A percentile compares a stretch with the other conserved stretches of the same genome.
phyloP scores from a whole-genome alignment of 2,888 invertebrate species.

The Harpalus rufipes region DNA sequence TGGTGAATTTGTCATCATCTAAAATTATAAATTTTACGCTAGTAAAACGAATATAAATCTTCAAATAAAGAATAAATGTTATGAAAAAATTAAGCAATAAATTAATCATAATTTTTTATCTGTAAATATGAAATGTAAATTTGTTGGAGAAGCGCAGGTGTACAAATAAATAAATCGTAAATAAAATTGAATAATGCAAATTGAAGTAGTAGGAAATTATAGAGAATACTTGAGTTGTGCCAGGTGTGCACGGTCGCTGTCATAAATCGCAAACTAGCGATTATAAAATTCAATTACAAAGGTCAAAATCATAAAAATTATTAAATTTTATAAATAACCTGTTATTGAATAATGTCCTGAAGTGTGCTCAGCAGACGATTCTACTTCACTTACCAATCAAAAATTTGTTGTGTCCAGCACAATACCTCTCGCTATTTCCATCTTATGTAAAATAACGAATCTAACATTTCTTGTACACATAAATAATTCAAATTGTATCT shows the following conservation, averaged over 20 bases:
- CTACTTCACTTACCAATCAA: conserved; percentile 12
- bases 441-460: too few species aligned
- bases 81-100: neutral
- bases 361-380: conserved; percentile 7
- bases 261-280: conserved; percentile 40
- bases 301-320: conserved; percentile 63
- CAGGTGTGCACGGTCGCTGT: conserved; percentile 34
- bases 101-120: conserved; percentile 26
- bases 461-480: too few species aligned
- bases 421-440: too few species aligned
- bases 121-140: conserved; percentile 32
- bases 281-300: conserved; percentile 62
- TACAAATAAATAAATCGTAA: conserved; percentile 52
- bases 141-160: conserved; percentile 16
- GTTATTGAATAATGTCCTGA: conserved; percentile 35
- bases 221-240: conserved; percentile 29
- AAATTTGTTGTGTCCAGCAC: too few species aligned
- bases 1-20: too few species aligned
- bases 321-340: conserved; percentile 58
- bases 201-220: conserved; percentile 23
- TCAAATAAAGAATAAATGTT: conserved; percentile 1
- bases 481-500: too few species aligned
- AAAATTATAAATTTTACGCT: too few species aligned
- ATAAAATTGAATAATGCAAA: conserved; percentile 45
- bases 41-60: too few species aligned